A percentile compares a stretch with the other conserved stretches of the same genome.
phyloP scores from a whole-genome alignment of 2,797 vertebrate genomes.

The Parauchenoglanis ngamensis region DNA sequence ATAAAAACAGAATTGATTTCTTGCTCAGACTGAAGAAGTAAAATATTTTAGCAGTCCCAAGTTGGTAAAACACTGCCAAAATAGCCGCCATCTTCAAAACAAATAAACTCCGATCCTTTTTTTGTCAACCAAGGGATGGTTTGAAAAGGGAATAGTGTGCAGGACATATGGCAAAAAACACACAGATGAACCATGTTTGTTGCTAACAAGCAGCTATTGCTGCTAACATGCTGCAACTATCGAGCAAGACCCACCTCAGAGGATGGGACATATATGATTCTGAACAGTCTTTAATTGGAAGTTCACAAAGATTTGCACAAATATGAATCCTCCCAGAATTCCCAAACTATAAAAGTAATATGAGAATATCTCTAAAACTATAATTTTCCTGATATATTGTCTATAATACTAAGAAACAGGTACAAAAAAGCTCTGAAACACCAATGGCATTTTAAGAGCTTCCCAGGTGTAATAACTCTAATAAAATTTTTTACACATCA shows the following conservation, averaged over 20 bases:
- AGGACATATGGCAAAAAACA: not conserved
- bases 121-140: not conserved
- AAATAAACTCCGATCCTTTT: not conserved
- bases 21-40: not conserved
- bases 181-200: not conserved
- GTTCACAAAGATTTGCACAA: not conserved
- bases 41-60: not conserved
- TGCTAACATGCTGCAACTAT: not conserved
- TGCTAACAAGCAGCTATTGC: not conserved
- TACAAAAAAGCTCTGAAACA: not conserved
- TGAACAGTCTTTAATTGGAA: not conserved
- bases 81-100: not conserved
- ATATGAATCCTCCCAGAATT: not conserved
- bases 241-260: not conserved
- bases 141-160: not conserved
- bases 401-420: too few relatives aligned
- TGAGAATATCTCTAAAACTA: too few relatives aligned
- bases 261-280: not conserved
- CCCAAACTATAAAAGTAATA: not conserved
- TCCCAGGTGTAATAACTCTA: not conserved
- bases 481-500: not conserved
- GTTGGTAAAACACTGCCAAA: too few relatives aligned
- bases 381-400: too few relatives aligned
- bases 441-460: not conserved
- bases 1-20: not conserved